These are phyloP conservation scores for Saturnia pavonia DNA, from an alignment of 2,888 invertebrate genomes.

Conservation along the genomic window DNA sequence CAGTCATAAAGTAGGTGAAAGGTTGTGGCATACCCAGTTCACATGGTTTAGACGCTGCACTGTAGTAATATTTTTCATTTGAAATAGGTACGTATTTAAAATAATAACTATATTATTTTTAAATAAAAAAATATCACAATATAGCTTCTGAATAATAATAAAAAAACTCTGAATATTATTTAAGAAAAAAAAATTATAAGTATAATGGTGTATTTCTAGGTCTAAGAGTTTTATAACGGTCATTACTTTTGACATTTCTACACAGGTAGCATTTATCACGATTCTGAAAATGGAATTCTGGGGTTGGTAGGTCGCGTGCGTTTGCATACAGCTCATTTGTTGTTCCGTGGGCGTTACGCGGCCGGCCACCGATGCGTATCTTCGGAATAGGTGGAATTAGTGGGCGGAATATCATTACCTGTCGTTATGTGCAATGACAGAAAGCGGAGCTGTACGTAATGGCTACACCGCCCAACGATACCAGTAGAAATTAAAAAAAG, in stretches of 20 bases:
- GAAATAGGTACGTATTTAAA: background rate
- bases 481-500: conserved; percentile 33
- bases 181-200: background rate
- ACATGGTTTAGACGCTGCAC: background rate
- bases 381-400: conserved; percentile 72
- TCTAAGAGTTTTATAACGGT: background rate
- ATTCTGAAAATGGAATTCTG: conserved; percentile 31
- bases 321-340: conserved; percentile 54
- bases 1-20: background rate
- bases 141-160: background rate
- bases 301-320: conserved; percentile 39
- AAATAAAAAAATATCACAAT: background rate
- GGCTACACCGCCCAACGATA: conserved; percentile 58
- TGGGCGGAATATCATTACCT: conserved; percentile 78
- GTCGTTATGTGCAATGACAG: conserved; percentile 67
- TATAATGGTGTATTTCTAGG: background rate
- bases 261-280: conserved; percentile 30
- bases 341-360: conserved; percentile 59
- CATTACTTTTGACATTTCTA: conserved; percentile 24
- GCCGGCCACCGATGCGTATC: conserved; percentile 75
- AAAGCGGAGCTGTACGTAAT: conserved; percentile 51
- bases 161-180: background rate
- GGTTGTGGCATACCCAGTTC: background rate
- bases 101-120: background rate
- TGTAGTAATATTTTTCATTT: background rate